Conservation (phyloP, 2,888 invertebrate species). For the Anticlea derivata region DNA sequence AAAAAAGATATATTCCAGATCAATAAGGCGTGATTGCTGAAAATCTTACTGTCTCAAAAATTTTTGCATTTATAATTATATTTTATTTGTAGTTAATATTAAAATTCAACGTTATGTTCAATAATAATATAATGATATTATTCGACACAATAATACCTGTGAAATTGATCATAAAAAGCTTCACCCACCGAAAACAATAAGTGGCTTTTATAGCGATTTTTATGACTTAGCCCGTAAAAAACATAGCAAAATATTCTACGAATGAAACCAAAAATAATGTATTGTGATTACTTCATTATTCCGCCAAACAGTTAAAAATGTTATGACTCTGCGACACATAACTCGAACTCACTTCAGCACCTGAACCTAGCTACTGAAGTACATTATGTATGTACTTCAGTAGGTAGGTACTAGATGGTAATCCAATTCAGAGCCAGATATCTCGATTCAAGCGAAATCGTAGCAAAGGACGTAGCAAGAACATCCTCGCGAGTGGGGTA, state of each 20-base stretch:
- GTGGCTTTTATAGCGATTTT: conserved; percentile 8
- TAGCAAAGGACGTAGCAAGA: conserved; percentile 6
- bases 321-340: conserved; percentile 11
- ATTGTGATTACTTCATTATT: conserved; percentile 11
- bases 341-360: conserved; percentile 18
- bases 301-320: conserved; percentile 13
- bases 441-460: conserved; percentile 24
- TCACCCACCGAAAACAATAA: conserved; percentile 6
- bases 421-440: conserved; percentile 27
- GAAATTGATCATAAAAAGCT: conserved; percentile 5
- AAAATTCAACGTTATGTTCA: no score
- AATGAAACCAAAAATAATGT: conserved; percentile 6
- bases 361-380: no score
- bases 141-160: not conserved
- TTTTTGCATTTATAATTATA: no score
- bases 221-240: conserved; percentile 1
- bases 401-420: conserved; percentile 19
- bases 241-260: not conserved
- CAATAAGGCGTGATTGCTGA: no score
- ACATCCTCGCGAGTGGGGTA: not conserved
- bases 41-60: no score
- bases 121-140: no score
- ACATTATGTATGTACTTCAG: conserved; percentile 17
- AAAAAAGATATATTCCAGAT: no score
- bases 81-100: no score